Base-by-base conservation (phyloP, 2,888 invertebrate species). In the Linnaemya vulpina region DNA sequence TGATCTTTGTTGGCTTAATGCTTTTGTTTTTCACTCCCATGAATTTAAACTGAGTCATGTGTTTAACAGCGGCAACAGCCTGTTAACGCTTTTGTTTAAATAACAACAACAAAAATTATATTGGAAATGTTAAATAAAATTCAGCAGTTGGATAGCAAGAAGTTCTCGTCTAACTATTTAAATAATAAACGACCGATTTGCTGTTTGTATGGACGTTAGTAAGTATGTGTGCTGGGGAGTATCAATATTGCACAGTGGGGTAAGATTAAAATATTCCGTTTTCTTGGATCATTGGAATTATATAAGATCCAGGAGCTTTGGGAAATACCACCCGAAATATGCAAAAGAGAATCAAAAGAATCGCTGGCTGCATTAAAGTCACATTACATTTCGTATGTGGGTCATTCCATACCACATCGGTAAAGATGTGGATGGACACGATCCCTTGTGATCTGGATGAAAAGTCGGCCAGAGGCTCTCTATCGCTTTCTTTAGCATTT, bases 31-130 rank as follows among this genome's bases (percentile, higher is more conserved):
- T 53, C 35, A 25, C 13, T 73, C 35, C 9, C 38, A 51, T 78
- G 58, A 82, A 82, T 51, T 71, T 58, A 70, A 76, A 76, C 40
- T 51, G 49, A 49, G 13, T 76, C 75, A 70, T 82, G 62, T 55
- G 38, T 46, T 76, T 62, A 63, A 77, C 60, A 68, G 76, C 65
- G 70, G 76, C 76, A 70, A 46, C 25, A 62, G 82, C 76, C 71
- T 65, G 71, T 77, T 82, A 77, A 77, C 58, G 76, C 76, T 65
- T 76, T 80, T 65, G 30, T 40, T 67, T 11, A 1, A 38, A 67
- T 60, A 58, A n/a, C 7, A 63, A 10, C 17, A 49, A 22, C 10
- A 35, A 49, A 30, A n/a, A 35, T 17, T 7, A 40, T 22, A 35
- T 43, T 25, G 43, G 30, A 30, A 67, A 49, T 0, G 15, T 22